Evolutionary conservation across 2,888 invertebrate genomes (phyloP), one percentile per base, ranked within the genome.

Genomic region (Oxycera nigricornis): DNA sequence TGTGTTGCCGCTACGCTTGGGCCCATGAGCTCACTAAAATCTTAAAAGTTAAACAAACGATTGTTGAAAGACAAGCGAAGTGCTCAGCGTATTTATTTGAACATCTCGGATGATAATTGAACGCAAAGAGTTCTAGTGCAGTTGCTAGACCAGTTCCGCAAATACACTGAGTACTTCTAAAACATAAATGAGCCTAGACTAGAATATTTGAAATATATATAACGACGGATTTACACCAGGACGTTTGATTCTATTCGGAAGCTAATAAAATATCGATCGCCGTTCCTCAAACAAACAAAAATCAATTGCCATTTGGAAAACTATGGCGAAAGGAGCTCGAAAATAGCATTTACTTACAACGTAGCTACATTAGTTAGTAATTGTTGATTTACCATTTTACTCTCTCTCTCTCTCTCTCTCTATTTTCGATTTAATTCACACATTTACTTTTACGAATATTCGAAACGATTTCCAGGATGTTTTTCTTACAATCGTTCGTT

Each of bases 231-330:
- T 46, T 7, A 17, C 17, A 46, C 17, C 46, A 46, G 46, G 46
- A 46, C 46, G 11, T 14, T 46, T 46, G 46, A 46, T n/a, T 46
- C 46, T 22, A 65, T 17, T 65, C 41, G 41, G 22, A 68, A 50
- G 52, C 70, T 26, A 70, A 70, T 70, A 70, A 70, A 70, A 70
- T 70, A 70, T 70, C 70, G 70, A 70, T 70, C 70, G 55, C 55
- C 26, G 70, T 70, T 35, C 55, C 52, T 52, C 28, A 70, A 52
- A 14, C 41, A 9, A 70, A 70, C 52, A 70, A 70, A 55, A 70
- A 70, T 41, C 24, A 65, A 39, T 22, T 11, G 65, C 65, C 65
- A 65, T 41, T 62, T 20, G 17, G 61, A 41, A 65, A 65, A 65
- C 22, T 39, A 24, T 65, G 65, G 65, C 65, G 41, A 28, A 65